Evolutionary conservation across 1,140 invertebrate species (phyloP).

Genomic region (Aphaenogaster ashmeadi): DNA sequence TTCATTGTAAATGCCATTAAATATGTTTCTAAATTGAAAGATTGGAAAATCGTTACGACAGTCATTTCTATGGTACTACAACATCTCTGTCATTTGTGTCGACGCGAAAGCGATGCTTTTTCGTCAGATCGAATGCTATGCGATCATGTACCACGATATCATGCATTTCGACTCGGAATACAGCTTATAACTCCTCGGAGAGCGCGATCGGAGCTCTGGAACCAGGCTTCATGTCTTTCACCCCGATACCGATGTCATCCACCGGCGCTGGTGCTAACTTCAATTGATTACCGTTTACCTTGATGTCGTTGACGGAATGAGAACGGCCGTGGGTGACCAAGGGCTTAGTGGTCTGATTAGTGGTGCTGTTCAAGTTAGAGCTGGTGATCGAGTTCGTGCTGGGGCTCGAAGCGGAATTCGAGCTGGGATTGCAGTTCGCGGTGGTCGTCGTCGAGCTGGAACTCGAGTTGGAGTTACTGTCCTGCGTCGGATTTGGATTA

Average conservation of each 20-base stretch:
- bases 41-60: background rate
- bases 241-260: slow-evolving; percentile 89
- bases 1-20: slow-evolving; percentile 27
- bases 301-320: slow-evolving; percentile 92
- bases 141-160: slow-evolving; percentile 8
- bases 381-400: slow-evolving; percentile 73
- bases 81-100: background rate
- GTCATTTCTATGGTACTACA: background rate
- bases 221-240: slow-evolving; percentile 88
- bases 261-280: slow-evolving; percentile 90
- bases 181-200: slow-evolving; percentile 89
- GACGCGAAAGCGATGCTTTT: background rate
- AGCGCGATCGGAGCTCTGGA: slow-evolving; percentile 89
- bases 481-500: slow-evolving; percentile 38
- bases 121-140: background rate
- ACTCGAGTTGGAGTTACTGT: slow-evolving; percentile 68
- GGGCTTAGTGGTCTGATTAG: slow-evolving; percentile 84
- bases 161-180: background rate
- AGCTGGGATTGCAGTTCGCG: slow-evolving; percentile 72
- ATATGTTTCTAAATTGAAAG: slow-evolving; percentile 28
- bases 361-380: slow-evolving; percentile 77
- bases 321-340: slow-evolving; percentile 90
- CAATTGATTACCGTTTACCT: slow-evolving; percentile 91
- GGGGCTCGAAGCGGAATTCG: slow-evolving; percentile 70
- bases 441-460: slow-evolving; percentile 58